phyloP scores from a whole-genome alignment of 2,797 vertebrate genomes.

The Coreius guichenoti region DNA sequence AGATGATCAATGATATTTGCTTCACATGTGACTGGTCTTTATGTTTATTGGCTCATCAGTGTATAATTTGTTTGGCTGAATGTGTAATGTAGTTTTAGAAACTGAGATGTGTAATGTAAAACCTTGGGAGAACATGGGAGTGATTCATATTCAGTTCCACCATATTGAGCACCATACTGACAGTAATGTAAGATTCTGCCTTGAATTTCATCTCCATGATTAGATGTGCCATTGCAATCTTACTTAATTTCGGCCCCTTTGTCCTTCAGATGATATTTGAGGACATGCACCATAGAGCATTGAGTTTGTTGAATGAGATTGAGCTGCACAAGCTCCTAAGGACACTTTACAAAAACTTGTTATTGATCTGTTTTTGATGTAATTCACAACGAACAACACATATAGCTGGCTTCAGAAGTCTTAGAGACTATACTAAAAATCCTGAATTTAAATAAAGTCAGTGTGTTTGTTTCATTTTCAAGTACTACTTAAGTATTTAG shows the following conservation, averaged over 20 bases:
- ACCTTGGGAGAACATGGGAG: not conserved
- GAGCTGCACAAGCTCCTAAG: not conserved
- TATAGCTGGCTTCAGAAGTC: not conserved
- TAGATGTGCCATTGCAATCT: not conserved
- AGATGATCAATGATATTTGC: not conserved
- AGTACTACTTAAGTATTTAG: not conserved
- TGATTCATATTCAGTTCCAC: not conserved
- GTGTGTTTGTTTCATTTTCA: no score
- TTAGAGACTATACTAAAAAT: not conserved
- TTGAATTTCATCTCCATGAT: constrained; percentile 4
- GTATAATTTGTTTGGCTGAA: not conserved
- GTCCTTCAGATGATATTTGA: constrained; percentile 14
- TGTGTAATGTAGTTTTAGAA: not conserved
- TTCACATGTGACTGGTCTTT: not conserved
- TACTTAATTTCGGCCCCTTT: not conserved
- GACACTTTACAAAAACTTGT: not conserved
- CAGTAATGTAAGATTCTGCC: not conserved
- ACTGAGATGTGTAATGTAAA: not conserved
- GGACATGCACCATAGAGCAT: not conserved
- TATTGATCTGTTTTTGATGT: constrained; percentile 5
- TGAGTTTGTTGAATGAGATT: not conserved
- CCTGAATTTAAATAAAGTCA: not conserved
- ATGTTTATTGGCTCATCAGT: not conserved
- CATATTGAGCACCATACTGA: not conserved
- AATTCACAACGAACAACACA: not conserved